Conservation (phyloP, 1,140 invertebrate genomes). For the Temnothorax longispinosus region DNA sequence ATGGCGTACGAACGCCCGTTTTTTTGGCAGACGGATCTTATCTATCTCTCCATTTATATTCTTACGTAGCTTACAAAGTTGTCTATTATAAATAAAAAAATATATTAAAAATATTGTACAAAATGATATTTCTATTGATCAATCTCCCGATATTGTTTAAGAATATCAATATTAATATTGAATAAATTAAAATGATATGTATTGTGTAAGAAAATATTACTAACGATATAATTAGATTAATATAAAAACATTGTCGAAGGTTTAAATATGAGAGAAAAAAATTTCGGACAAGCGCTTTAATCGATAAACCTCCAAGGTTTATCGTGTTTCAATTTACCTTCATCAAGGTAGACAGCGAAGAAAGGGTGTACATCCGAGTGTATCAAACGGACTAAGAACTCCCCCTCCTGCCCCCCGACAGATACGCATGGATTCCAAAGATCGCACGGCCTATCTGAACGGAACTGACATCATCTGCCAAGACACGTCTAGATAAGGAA, state of each 20-base stretch:
- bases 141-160: no score
- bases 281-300: background rate
- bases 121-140: background rate
- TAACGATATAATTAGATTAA: background rate
- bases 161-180: background rate
- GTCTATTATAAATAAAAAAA: background rate
- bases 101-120: background rate
- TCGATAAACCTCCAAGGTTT: background rate
- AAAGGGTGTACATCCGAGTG: background rate
- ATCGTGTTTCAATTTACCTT: constrained; percentile 9
- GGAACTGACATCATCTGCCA: constrained; percentile 50
- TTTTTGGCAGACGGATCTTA: background rate
- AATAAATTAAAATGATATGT: no score
- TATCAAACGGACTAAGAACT: constrained; percentile 36
- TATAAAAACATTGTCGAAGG: background rate
- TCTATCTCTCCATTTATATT: background rate
- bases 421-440: background rate
- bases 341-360: constrained; percentile 10
- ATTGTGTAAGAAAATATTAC: no score
- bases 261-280: background rate
- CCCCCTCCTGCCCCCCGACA: background rate
- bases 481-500: constrained; percentile 46
- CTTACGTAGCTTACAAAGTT: background rate
- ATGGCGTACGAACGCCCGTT: background rate
- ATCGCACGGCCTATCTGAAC: constrained; percentile 44